A percentile compares a stretch with the other conserved stretches of the same genome.
These are phyloP conservation scores for Hirundo rustica DNA, from an alignment of 2,797 vertebrate genomes.

Conservation along the genomic window DNA sequence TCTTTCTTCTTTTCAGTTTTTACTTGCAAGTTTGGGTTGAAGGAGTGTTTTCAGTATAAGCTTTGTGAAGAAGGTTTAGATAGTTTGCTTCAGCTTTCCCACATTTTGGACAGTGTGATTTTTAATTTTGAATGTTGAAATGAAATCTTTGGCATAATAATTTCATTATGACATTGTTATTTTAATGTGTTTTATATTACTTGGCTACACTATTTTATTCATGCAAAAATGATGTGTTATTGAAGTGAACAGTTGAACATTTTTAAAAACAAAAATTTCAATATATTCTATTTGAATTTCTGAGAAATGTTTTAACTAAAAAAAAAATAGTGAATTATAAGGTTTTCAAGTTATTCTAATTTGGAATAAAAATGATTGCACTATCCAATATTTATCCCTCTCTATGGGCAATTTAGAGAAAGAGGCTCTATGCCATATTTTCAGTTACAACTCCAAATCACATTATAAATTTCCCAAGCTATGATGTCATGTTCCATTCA, in stretches of 20 bases:
- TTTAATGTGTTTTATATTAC: neutral
- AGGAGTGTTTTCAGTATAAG: neutral
- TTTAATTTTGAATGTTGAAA: neutral
- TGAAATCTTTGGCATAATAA: neutral
- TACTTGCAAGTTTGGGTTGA: neutral
- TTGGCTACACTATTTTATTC: neutral
- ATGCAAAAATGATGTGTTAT: neutral
- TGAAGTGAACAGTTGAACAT: neutral
- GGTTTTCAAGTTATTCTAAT: neutral
- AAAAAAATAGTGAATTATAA: neutral
- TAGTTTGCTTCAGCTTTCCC: neutral
- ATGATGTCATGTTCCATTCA: neutral
- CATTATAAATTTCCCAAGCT: neutral
- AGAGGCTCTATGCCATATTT: neutral
- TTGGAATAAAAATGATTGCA: neutral
- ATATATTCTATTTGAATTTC: neutral
- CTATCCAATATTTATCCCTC: neutral
- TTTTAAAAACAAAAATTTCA: neutral
- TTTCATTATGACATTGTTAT: neutral
- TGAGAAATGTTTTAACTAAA: neutral
- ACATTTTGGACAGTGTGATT: neutral
- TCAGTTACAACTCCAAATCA: neutral
- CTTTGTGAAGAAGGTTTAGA: neutral
- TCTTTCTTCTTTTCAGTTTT: neutral
- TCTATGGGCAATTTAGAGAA: neutral